A percentile compares a stretch with the other conserved stretches of the same genome.
Evolutionary conservation across 37 sponge, comb jelly and placozoan species (phyloP).

Genomic region (Diacarnus erythraeanus): DNA sequence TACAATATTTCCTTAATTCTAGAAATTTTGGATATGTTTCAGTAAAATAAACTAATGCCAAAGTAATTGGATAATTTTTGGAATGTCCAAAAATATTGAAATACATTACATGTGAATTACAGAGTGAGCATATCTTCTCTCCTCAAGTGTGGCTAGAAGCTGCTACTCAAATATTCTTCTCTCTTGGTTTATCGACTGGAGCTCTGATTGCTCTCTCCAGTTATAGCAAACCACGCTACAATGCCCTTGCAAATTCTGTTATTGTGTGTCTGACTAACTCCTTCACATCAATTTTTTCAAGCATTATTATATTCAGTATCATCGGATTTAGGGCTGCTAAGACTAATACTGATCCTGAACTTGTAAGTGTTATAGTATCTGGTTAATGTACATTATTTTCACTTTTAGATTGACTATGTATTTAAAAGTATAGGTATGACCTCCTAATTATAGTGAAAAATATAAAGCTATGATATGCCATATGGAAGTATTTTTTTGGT

Average conservation of each 20-base stretch:
- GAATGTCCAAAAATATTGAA: too few relatives aligned
- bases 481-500: too few relatives aligned
- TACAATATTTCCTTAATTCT: too few relatives aligned
- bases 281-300: slow-evolving; percentile 85
- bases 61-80: too few relatives aligned
- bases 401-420: not conserved
- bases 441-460: too few relatives aligned
- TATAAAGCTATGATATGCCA: too few relatives aligned
- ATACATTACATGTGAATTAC: too few relatives aligned
- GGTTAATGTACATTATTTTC: not conserved
- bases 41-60: too few relatives aligned
- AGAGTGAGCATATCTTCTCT: slow-evolving; percentile 18
- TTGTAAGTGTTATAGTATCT: slow-evolving; percentile 36
- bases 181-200: slow-evolving; percentile 87
- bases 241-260: slow-evolving; percentile 69
- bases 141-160: slow-evolving; percentile 95
- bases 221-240: slow-evolving; percentile 75
- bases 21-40: too few relatives aligned
- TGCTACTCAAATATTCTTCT: slow-evolving; percentile 97
- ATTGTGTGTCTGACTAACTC: slow-evolving; percentile 85
- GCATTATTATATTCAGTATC: slow-evolving; percentile 86
- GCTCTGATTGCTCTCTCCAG: slow-evolving; percentile 89
- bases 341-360: slow-evolving; percentile 11
- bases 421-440: too few relatives aligned
- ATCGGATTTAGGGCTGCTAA: slow-evolving; percentile 78